Base-by-base conservation (phyloP, 1,140 invertebrate species). In the Anastrepha obliqua region DNA sequence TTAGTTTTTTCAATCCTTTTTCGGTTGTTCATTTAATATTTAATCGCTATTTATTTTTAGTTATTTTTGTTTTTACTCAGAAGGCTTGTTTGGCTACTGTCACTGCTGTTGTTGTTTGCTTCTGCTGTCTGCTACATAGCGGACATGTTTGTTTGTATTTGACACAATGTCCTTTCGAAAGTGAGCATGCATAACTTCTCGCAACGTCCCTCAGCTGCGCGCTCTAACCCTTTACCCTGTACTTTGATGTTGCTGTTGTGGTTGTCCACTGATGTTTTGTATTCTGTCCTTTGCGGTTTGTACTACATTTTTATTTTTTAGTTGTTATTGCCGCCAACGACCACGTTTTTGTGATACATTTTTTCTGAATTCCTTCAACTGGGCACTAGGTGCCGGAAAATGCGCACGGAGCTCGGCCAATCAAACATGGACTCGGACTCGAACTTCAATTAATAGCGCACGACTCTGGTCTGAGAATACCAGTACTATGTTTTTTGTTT, bases 21-120 rank as follows among this genome's bases (percentile, higher is more conserved):
- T 87, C 47, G 64, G 55, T 88, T 91, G 89, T 90, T 92, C 91
- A 92, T 92, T 92, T 92, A 92, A 92, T 92, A 92, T 92, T 92
- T 92, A 92, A 92, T 92, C 90, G 91, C 88, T 87, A 88, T 86
- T 86, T 60, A 8, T 42, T 42, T 17, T 67, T 11, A 9, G 4
- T 39, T 86, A 47, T 81, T 81, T 51, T 81, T 51, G 15, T 29
- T 51, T 2, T 3, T 15, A 13, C 70, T 29, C 29, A 29, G 29
- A 29, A 29, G 29, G 29, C 29, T 29, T 29, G 29, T 29, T 29
- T 29, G 29, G 29, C 1, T 29, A 29, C 29, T 29, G 29, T 29
- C 29, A 29, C 29, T 29, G 29, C 29, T 55, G 11, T 81, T 81
- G 74, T 81, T 58, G 44, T 13, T 81, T 51, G 15, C 9, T 15